Evolutionary conservation across 2,113 vertebrate species (phyloP), one percentile per base, ranked within the genome.

Genomic region (Strix aluco): DNA sequence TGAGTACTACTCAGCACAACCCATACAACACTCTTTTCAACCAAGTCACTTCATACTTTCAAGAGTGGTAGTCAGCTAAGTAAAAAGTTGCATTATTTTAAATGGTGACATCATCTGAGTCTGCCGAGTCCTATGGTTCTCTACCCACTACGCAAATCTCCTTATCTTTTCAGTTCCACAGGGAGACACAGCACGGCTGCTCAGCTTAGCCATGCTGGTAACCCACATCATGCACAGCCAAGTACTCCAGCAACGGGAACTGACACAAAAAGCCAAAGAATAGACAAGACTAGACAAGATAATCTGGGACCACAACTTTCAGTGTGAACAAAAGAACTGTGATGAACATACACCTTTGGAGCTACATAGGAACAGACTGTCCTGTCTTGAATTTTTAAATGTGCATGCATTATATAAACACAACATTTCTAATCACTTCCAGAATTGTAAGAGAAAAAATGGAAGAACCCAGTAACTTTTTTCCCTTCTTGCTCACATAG

Each of bases 221-320:
- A 65, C 6, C 17, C 47, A 8, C 0, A 0, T 11, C 32, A 9
- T 0, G 4, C 57, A 67, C 27, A 55, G 52, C 22, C 54, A 73
- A 55, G 26, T 25, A 18, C 44, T 54, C 54, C 81, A 61, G 20
- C 44, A 62, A n/a, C 2, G 22, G 49, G 23, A 77, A 38, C 5
- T 25, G 69, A 36, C 46, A 27, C 2, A 16, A 77, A 47, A 65
- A 58, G 47, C 15, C 67, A 88, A 55, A 67, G 42, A 21, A 81
- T 18, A 46, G 16, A 77, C 29, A 87, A 17, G 81, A 87, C 55
- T 5, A 42, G n/a, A 58, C 70, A n/a, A 46, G 6, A 55, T 44
- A 38, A 63, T 30, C 61, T 6, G 15, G 74, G 13, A 93, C 10
- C 65, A 65, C 13, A 32, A 22, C 7, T 58, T 71, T 3, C 66